Conservation (phyloP, 1,140 invertebrate genomes). For the Nasonia vitripennis region DNA sequence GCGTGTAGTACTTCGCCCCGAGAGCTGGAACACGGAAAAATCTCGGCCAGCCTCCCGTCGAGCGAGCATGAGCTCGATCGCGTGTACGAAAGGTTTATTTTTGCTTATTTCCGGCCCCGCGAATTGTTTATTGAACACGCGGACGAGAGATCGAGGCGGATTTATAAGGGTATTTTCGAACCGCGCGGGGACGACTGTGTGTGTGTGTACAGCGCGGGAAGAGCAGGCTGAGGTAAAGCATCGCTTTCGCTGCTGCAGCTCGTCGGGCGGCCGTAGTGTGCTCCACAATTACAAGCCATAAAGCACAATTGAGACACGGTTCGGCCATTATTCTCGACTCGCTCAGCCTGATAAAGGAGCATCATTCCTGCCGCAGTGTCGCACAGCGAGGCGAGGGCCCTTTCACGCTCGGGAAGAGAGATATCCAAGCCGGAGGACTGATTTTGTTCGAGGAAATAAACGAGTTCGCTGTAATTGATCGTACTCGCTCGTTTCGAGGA, state of each 20-base stretch:
- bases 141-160: too few relatives aligned
- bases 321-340: conserved; percentile 68
- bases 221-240: background rate
- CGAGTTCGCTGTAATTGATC: background rate
- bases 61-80: background rate
- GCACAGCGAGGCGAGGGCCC: background rate
- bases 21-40: background rate
- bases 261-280: conserved; percentile 52
- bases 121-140: background rate
- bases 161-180: too few relatives aligned
- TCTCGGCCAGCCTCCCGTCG: background rate
- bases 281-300: conserved; percentile 72
- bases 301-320: conserved; percentile 72
- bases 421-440: too few relatives aligned
- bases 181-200: too few relatives aligned
- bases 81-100: too few relatives aligned
- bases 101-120: too few relatives aligned
- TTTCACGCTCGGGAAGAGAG: background rate
- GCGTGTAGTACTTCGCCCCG: conserved; percentile 6
- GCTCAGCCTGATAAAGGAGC: conserved; percentile 14
- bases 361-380: background rate
- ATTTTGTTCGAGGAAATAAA: background rate
- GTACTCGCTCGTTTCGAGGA: too few relatives aligned
- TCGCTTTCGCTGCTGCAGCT: conserved; percentile 16
- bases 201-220: background rate